Conservation (phyloP, 2,888 invertebrate genomes). For the Lepidocyrtoides sp. region DNA sequence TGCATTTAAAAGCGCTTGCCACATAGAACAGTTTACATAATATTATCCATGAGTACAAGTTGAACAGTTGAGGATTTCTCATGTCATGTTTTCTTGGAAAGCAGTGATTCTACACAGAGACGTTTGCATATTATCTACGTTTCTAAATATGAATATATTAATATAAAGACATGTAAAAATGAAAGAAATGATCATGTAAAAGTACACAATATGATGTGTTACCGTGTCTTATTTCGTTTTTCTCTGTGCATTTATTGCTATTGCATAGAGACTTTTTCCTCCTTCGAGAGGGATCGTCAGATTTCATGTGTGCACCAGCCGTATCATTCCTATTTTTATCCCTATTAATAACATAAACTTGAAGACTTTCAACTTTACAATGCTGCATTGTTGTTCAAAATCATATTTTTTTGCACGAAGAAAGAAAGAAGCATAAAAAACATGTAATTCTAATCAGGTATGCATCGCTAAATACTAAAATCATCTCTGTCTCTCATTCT, state of each 20-base stretch:
- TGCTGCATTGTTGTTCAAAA: slow-evolving; percentile 55
- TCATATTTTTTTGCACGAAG: slow-evolving; percentile 57
- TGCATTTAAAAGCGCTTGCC: not conserved
- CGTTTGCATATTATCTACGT: slow-evolving; percentile 25
- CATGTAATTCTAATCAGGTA: slow-evolving; percentile 69
- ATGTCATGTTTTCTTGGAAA: slow-evolving; percentile 70
- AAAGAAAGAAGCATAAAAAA: slow-evolving; percentile 53
- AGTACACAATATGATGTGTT: slow-evolving; percentile 22
- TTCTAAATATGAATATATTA: slow-evolving; percentile 1
- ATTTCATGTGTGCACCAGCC: slow-evolving; percentile 67
- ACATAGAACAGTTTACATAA: not conserved
- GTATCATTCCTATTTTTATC: slow-evolving; percentile 71
- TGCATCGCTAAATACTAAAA: slow-evolving; percentile 74
- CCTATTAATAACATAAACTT: slow-evolving; percentile 65
- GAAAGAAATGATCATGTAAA: slow-evolving; percentile 12
- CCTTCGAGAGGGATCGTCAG: slow-evolving; percentile 19
- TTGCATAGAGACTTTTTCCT: slow-evolving; percentile 41
- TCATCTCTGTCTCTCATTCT: slow-evolving; percentile 49
- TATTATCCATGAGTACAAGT: not conserved
- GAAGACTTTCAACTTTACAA: slow-evolving; percentile 60
- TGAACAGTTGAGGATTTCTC: slow-evolving; percentile 27
- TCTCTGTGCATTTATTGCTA: not conserved
- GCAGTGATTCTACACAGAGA: not conserved
- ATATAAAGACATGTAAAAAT: not conserved
- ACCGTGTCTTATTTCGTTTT: slow-evolving; percentile 25